Percentiles rank a stretch among this genome's conserved stretches.
phyloP scores from a whole-genome alignment of 2,888 invertebrate species.

The Mythimna impura region DNA sequence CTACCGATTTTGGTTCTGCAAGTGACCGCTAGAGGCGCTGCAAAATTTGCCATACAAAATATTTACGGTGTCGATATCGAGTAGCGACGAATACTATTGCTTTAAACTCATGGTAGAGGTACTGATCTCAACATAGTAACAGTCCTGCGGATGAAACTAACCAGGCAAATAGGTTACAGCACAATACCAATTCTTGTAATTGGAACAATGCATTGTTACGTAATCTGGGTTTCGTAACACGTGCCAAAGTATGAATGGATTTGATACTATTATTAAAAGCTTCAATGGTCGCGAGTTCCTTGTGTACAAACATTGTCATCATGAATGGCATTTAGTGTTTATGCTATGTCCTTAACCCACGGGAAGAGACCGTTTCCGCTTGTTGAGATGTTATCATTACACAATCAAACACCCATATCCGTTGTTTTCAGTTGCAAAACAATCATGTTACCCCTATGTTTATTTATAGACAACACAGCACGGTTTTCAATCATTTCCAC shows the following conservation, averaged over 20 bases:
- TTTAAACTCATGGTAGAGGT: too few species aligned
- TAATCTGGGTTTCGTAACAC: conserved; percentile 71
- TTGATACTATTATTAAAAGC: conserved; percentile 73
- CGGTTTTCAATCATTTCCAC: conserved; percentile 60
- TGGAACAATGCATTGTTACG: conserved; percentile 73
- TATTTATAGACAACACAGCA: conserved; percentile 59
- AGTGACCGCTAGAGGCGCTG: too few species aligned
- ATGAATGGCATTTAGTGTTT: conserved; percentile 67
- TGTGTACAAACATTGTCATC: conserved; percentile 75
- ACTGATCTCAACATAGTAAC: conserved; percentile 47
- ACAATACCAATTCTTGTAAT: conserved; percentile 63
- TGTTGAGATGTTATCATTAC: conserved; percentile 69
- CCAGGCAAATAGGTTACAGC: conserved; percentile 63
- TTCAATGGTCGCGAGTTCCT: conserved; percentile 61
- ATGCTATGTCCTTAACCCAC: conserved; percentile 66
- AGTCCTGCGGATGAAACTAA: conserved; percentile 48
- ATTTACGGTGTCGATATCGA: too few species aligned
- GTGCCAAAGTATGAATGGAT: conserved; percentile 73
- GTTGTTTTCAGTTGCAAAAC: conserved; percentile 65
- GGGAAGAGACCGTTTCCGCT: conserved; percentile 74
- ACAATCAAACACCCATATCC: conserved; percentile 72
- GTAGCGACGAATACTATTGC: too few species aligned
- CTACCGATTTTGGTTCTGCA: too few species aligned
- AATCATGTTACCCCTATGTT: conserved; percentile 50
- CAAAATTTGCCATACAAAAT: too few species aligned